Evolutionary conservation across 2,797 vertebrate genomes (phyloP), one percentile per base, ranked within the genome.

Genomic region (Chanos chanos): DNA sequence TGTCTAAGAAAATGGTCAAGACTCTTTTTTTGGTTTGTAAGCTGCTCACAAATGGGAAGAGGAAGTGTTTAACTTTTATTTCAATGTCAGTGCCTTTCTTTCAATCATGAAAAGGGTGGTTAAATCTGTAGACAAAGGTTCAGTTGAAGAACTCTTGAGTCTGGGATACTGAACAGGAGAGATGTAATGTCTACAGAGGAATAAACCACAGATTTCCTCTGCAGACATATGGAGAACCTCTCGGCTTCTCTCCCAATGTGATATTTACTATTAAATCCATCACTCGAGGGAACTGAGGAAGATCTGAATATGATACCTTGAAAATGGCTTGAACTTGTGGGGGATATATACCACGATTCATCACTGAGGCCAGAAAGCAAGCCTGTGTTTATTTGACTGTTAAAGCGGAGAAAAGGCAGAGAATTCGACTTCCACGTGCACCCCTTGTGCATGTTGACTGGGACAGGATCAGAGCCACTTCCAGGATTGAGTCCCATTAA

Each of bases 401-500:
- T 5, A 59, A 36, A 59, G 65, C 66, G 50, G 40, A 70, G 66
- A 64, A 45, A 9, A 60, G 63, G 13, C 70, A 63, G 43, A n/a
- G n/a, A n/a, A n/a, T n/a, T n/a, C n/a, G n/a, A n/a, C n/a, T n/a
- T n/a, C 30, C 28, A 40, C 21, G 31, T 5, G 15, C 13, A 7
- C 50, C 62, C 51, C 63, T 66, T 18, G 67, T 66, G 37, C 41
- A 37, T 28, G 21, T 18, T 5, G 8, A 63, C 43, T 22, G 24
- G 57, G 71, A 64, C 58, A 41, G 30, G 56, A 62, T 59, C 44
- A 49, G 49, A 50, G 61, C 52, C 73, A 74, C 67, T 31, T 34
- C 61, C 74, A 81, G 74, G 33, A 74, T 41, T 55, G 1, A n/a
- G 44, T 72, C 64, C 78, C 74, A 12, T 48, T 13, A n/a, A n/a